Evolutionary conservation across 2,888 invertebrate species (phyloP).

Genomic region (Pemphredon lugubris): DNA sequence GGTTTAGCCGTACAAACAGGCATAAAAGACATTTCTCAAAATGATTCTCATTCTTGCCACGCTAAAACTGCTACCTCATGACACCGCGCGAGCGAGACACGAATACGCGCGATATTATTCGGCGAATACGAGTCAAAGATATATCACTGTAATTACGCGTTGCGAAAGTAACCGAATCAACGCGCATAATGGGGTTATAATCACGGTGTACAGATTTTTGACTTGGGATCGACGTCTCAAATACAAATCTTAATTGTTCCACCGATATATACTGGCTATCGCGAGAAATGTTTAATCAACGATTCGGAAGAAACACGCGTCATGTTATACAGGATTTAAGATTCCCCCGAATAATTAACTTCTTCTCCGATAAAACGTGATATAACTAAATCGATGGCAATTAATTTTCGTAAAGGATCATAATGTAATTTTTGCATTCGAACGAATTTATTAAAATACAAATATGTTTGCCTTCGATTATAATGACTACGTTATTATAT

Average conservation of each 20-base stretch:
- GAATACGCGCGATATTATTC: not conserved
- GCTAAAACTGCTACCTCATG: no score
- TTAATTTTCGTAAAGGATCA: no score
- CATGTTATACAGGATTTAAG: conserved; percentile 14
- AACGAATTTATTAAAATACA: no score
- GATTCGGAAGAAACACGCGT: conserved; percentile 39
- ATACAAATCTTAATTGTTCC: conserved; percentile 19
- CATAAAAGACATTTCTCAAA: no score
- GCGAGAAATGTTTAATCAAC: conserved; percentile 37
- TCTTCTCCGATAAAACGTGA: conserved; percentile 11
- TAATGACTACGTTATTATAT: no score
- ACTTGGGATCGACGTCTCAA: conserved; percentile 36
- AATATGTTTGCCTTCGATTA: no score
- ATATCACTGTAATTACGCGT: conserved; percentile 41
- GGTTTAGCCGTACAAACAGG: no score
- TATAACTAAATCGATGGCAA: no score
- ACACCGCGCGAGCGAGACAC: no score
- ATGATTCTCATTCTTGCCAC: no score
- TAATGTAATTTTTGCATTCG: no score
- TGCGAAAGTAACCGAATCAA: conserved; percentile 22
- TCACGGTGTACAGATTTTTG: conserved; percentile 32
- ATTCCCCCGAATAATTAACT: conserved; percentile 25
- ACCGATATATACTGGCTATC: conserved; percentile 44
- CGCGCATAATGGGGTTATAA: conserved; percentile 58
- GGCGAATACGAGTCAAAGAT: not conserved